phyloP scores from a whole-genome alignment of 2,797 vertebrate species.

The Paramormyrops hopkinsi region DNA sequence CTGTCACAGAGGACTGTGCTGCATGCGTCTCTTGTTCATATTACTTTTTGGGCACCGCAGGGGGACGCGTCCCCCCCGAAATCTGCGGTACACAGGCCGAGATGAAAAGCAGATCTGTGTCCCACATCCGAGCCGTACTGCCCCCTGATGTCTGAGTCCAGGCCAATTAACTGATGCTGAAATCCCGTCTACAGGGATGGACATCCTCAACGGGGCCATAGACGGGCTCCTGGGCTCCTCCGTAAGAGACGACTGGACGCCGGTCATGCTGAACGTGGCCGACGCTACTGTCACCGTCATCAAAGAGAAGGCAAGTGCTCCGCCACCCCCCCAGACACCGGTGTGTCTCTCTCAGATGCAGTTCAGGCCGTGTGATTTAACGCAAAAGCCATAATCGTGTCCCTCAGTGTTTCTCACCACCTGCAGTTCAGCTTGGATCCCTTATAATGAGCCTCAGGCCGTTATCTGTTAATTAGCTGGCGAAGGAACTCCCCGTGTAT shows the following conservation, averaged over 20 bases:
- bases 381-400: not conserved
- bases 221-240: constrained; percentile 76
- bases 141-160: not conserved
- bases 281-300: constrained; percentile 95
- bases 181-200: constrained; percentile 69
- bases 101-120: not conserved
- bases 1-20: not conserved
- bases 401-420: not conserved
- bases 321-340: not conserved
- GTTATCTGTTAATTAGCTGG: not conserved
- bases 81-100: not conserved
- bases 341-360: not conserved
- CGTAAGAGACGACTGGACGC: constrained; percentile 77
- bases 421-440: not conserved
- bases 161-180: not conserved
- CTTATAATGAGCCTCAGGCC: not conserved
- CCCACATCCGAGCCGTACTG: not conserved
- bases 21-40: not conserved
- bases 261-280: constrained; percentile 89
- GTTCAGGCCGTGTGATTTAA: not conserved
- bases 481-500: not conserved
- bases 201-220: constrained; percentile 86
- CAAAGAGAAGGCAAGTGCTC: constrained; percentile 72
- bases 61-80: not conserved
- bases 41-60: not conserved